phyloP scores from a whole-genome alignment of 2,888 invertebrate genomes.

The Rhagonycha lutea region DNA sequence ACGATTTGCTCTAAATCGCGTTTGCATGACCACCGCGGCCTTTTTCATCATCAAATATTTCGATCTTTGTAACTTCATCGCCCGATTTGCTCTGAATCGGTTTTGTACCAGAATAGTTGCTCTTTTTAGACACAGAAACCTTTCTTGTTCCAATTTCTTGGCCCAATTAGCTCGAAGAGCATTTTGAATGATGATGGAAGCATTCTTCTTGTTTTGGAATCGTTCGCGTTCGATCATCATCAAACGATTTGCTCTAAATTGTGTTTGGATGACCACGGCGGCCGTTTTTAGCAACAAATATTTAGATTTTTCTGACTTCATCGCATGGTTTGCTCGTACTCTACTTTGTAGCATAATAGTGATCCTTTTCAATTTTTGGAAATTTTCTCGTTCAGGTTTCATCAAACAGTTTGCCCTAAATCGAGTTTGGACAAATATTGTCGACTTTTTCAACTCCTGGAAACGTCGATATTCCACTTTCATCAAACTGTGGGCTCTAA shows the following conservation, averaged over 20 bases:
- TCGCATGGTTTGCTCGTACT: conserved; percentile 50
- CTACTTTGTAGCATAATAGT: conserved; percentile 54
- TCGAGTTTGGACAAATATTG: conserved; percentile 50
- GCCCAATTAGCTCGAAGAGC: conserved; percentile 35
- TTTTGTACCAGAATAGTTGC: conserved; percentile 46
- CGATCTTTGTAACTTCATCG: conserved; percentile 38
- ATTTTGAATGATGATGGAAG: conserved; percentile 47
- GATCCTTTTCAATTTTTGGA: conserved; percentile 46
- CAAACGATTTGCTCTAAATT: not conserved
- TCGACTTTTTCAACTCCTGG: conserved; percentile 30
- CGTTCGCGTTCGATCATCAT: not conserved
- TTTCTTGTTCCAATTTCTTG: conserved; percentile 29
- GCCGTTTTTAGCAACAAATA: conserved; percentile 45
- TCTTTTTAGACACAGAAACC: conserved; percentile 34
- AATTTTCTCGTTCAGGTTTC: conserved; percentile 47
- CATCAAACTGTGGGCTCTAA: conserved; percentile 33
- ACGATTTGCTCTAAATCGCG: not conserved
- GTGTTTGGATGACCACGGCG: conserved; percentile 31
- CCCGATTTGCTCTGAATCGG: conserved; percentile 37
- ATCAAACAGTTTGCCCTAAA: conserved; percentile 53
- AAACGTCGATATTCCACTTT: conserved; percentile 3
- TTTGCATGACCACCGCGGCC: conserved; percentile 40
- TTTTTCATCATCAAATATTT: conserved; percentile 43
- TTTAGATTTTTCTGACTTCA: conserved; percentile 38
- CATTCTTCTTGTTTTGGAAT: conserved; percentile 5